These are phyloP conservation scores for Microplitis deprimator DNA, from an alignment of 2,888 invertebrate genomes.

Conservation along the genomic window DNA sequence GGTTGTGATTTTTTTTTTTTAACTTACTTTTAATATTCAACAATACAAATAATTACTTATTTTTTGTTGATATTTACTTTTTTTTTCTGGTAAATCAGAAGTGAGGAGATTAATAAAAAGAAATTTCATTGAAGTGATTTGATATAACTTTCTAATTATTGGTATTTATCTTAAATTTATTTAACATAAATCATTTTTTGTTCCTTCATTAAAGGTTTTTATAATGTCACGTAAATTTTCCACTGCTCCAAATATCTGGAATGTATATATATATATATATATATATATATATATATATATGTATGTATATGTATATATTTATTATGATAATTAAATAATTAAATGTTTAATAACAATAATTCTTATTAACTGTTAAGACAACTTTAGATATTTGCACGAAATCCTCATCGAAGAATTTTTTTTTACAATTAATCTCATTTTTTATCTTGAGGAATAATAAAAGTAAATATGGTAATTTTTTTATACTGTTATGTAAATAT, in stretches of 20 bases:
- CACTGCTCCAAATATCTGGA: conserved; percentile 52
- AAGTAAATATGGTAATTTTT: too few species aligned
- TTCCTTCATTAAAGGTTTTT: conserved; percentile 41
- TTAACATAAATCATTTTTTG: conserved; percentile 24
- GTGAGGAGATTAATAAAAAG: too few species aligned
- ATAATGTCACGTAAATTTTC: conserved; percentile 52
- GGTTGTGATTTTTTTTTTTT: neutral
- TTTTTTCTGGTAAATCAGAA: neutral
- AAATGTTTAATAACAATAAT: too few species aligned
- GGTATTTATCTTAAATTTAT: neutral
- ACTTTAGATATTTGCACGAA: too few species aligned
- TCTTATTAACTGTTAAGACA: too few species aligned
- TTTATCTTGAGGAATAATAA: too few species aligned
- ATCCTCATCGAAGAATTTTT: too few species aligned
- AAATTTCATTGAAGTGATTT: neutral
- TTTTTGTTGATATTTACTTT: neutral
- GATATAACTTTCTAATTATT: neutral
- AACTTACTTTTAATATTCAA: neutral
- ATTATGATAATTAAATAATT: neutral
- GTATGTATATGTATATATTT: neutral
- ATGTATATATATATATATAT: neutral
- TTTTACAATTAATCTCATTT: too few species aligned
- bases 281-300: too few species aligned
- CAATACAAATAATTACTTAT: neutral
- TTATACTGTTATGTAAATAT: too few species aligned